phyloP scores from a whole-genome alignment of 2,888 invertebrate species.

The Ornithoptera alexandrae region DNA sequence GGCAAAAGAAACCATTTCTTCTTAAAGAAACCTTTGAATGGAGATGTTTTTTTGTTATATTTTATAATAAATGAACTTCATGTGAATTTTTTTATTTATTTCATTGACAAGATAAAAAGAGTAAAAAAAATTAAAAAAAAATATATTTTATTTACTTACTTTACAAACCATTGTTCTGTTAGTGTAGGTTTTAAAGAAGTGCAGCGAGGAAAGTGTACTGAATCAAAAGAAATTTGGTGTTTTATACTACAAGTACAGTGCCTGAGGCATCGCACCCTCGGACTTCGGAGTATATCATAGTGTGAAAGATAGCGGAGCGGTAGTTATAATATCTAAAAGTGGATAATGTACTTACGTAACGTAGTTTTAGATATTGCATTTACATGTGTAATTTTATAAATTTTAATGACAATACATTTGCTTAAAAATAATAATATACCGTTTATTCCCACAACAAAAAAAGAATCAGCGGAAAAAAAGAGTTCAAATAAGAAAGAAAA shows the following conservation, averaged over 20 bases:
- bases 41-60: no score
- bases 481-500: no score
- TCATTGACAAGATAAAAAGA: no score
- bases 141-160: slow-evolving; percentile 44
- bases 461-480: no score
- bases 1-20: no score
- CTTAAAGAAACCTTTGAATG: no score
- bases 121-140: not conserved
- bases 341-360: not conserved
- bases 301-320: slow-evolving; percentile 6
- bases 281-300: slow-evolving; percentile 9
- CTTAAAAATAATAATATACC: no score
- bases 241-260: slow-evolving; percentile 30
- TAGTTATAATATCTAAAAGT: not conserved
- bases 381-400: not conserved
- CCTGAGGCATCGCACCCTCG: slow-evolving; percentile 31
- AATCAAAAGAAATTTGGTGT: slow-evolving; percentile 28
- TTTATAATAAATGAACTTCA: no score
- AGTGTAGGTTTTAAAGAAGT: slow-evolving; percentile 33
- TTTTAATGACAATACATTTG: no score
- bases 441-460: no score
- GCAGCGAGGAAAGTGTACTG: slow-evolving; percentile 22
- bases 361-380: not conserved
- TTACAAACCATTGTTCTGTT: slow-evolving; percentile 60
- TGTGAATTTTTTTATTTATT: no score